These are phyloP conservation scores for Toxotes jaculatrix DNA, from an alignment of 2,113 vertebrate genomes.

Conservation along the genomic window DNA sequence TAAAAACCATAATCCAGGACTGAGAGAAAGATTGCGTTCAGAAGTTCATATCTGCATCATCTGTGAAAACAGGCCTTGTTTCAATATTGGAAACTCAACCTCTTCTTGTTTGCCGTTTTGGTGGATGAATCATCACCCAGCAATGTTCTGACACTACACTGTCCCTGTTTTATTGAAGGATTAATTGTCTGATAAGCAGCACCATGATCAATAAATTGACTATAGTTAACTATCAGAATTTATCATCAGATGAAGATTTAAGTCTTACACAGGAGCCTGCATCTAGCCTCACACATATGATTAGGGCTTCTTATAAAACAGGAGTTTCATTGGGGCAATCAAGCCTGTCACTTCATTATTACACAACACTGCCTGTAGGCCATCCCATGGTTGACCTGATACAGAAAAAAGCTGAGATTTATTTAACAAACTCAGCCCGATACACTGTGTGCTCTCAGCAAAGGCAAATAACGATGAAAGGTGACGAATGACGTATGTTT, in stretches of 20 bases:
- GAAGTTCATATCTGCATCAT: neutral
- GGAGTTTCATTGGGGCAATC: neutral
- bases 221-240: neutral
- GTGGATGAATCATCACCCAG: neutral
- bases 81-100: neutral
- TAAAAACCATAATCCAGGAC: too few relatives aligned
- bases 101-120: neutral
- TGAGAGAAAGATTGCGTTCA: neutral
- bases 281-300: conserved; percentile 1
- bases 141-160: neutral
- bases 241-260: neutral
- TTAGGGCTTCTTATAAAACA: conserved; percentile 32
- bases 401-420: conserved; percentile 23
- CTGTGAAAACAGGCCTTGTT: neutral
- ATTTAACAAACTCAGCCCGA: neutral
- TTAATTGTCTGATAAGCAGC: neutral
- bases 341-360: conserved; percentile 30
- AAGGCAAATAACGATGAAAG: conserved; percentile 33
- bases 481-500: conserved; percentile 16
- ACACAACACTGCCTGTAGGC: conserved; percentile 42
- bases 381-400: conserved; percentile 27
- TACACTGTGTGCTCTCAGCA: conserved; percentile 19
- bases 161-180: conserved; percentile 13
- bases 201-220: neutral
- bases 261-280: neutral